Conservation (phyloP, 2,797 vertebrate genomes). For the Morus bassanus region DNA sequence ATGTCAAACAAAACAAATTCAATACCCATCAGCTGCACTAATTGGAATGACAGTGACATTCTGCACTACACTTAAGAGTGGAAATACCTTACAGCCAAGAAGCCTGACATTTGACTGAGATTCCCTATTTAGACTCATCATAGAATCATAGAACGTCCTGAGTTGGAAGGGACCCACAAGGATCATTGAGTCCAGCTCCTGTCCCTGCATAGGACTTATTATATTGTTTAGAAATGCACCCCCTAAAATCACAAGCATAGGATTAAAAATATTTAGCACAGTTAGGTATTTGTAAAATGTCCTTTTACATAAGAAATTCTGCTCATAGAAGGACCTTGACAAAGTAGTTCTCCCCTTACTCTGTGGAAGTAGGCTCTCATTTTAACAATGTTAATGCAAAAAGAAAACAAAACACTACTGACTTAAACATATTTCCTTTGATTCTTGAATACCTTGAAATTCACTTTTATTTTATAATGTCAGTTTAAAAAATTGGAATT, state of each 20-base stretch:
- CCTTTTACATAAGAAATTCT: background rate
- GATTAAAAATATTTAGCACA: constrained; percentile 24
- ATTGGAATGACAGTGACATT: constrained; percentile 65
- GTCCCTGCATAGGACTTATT: background rate
- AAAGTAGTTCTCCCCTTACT: background rate
- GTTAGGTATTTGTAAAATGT: background rate
- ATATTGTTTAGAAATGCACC: constrained; percentile 17
- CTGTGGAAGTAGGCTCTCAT: background rate
- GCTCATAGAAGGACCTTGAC: constrained; percentile 14
- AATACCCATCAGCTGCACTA: constrained; percentile 50
- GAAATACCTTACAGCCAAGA: constrained; percentile 62
- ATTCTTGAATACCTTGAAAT: background rate
- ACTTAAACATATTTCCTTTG: background rate
- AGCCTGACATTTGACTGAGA: constrained; percentile 52
- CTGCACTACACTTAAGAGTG: constrained; percentile 37
- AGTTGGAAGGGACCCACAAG: no score
- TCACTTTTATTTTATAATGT: background rate
- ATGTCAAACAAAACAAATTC: constrained; percentile 49
- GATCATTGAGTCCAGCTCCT: no score
- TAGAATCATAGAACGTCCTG: no score
- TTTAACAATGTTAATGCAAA: background rate
- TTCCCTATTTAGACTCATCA: background rate
- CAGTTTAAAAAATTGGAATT: background rate
- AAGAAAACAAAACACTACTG: background rate
- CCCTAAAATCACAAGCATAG: constrained; percentile 7